Evolutionary conservation across 2,888 invertebrate species (phyloP).

Genomic region (Athripsodes cinereus): DNA sequence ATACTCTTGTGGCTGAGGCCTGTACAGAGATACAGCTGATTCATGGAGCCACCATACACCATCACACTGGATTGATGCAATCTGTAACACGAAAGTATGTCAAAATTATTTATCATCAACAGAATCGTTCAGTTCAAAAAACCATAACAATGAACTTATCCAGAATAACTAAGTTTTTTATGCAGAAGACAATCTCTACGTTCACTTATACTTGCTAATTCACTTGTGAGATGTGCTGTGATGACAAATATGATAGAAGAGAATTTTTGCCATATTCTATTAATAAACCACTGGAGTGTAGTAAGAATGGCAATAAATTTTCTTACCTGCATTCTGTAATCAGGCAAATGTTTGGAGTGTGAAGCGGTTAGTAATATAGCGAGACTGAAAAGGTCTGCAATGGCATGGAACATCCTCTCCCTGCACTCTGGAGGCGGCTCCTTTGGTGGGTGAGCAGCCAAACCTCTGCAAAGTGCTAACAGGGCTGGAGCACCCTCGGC

Average conservation of each 20-base stretch:
- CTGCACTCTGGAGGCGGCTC: conserved; percentile 61
- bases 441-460: conserved; percentile 58
- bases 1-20: conserved; percentile 65
- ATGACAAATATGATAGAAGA: too few relatives aligned
- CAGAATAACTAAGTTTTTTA: too few relatives aligned
- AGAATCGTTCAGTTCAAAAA: too few relatives aligned
- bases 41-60: conserved; percentile 86
- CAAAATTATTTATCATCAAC: too few relatives aligned
- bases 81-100: conserved; percentile 29
- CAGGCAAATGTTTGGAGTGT: conserved; percentile 47
- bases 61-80: conserved; percentile 73
- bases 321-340: conserved; percentile 35
- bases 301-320: too few relatives aligned
- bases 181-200: too few relatives aligned
- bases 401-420: conserved; percentile 76
- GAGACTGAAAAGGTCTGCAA: conserved; percentile 80
- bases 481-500: conserved; percentile 77
- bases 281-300: too few relatives aligned
- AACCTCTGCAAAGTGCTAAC: conserved; percentile 68
- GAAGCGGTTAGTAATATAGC: conserved; percentile 75
- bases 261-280: too few relatives aligned
- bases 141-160: too few relatives aligned
- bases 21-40: conserved; percentile 67
- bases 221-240: too few relatives aligned
- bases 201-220: too few relatives aligned